Conservation (phyloP, 1,140 invertebrate genomes). For the Drosophila suzukii region DNA sequence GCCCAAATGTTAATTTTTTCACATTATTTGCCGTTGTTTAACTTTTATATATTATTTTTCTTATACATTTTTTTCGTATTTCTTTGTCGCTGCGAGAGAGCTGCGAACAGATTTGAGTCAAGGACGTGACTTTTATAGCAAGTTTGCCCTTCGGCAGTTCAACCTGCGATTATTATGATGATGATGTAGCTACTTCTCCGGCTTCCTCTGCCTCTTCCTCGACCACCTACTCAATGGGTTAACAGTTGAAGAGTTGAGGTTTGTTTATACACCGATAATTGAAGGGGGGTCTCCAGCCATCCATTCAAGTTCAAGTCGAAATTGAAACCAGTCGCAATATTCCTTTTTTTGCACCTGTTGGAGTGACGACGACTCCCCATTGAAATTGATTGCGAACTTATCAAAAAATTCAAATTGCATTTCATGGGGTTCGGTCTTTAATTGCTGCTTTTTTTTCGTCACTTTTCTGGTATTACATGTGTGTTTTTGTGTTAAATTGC, state of each 20-base stretch:
- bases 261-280: conserved; percentile 34
- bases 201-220: conserved; percentile 4
- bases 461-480: conserved; percentile 9
- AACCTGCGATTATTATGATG: conserved; percentile 21
- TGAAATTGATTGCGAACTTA: conserved; percentile 25
- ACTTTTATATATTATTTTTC: conserved; percentile 18
- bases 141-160: conserved; percentile 66
- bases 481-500: conserved; percentile 2
- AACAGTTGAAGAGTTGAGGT: conserved; percentile 8
- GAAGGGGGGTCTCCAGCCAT: conserved; percentile 17
- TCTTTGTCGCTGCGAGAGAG: conserved; percentile 30
- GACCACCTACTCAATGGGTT: conserved; percentile 30
- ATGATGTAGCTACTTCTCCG: conserved; percentile 33
- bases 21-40: conserved; percentile 13
- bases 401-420: conserved; percentile 9
- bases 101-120: conserved; percentile 66
- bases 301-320: conserved; percentile 51
- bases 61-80: conserved; percentile 10
- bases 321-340: conserved; percentile 39
- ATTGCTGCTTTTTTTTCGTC: conserved; percentile 22
- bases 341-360: conserved; percentile 27
- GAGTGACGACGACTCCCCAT: conserved; percentile 12
- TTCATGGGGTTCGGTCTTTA: conserved; percentile 23
- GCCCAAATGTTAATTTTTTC: conserved; percentile 41
- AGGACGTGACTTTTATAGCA: conserved; percentile 77